phyloP scores from a whole-genome alignment of 2,113 vertebrate species.

The Rattus rattus region DNA sequence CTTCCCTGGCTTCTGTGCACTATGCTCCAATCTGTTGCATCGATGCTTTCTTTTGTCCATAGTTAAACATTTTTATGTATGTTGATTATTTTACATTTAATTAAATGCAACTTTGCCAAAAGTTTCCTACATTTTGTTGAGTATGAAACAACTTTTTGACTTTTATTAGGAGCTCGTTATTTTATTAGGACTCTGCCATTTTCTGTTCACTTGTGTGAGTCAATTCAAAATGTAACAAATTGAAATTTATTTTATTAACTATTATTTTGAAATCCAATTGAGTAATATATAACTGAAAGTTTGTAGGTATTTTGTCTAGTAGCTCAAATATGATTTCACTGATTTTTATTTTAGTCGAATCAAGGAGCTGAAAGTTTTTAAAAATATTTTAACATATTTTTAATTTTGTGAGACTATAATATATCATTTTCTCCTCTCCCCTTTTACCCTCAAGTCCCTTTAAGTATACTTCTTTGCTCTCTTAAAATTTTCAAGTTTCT shows the following conservation, averaged over 20 bases:
- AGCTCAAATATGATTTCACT: not conserved
- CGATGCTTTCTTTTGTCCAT: not conserved
- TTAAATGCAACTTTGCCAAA: not conserved
- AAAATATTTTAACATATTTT: not conserved
- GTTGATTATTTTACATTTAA: not conserved
- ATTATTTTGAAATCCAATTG: slow-evolving; percentile 2
- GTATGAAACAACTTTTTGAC: not conserved
- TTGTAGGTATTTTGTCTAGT: not conserved
- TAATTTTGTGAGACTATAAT: not conserved
- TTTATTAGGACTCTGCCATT: not conserved
- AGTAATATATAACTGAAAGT: not conserved
- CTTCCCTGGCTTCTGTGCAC: not conserved
- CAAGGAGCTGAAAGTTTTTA: not conserved
- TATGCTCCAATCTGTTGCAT: not conserved
- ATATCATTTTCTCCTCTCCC: not conserved
- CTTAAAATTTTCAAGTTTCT: not conserved
- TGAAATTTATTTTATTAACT: not conserved
- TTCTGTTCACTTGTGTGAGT: not conserved
- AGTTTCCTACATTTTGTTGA: not conserved
- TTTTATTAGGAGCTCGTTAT: not conserved
- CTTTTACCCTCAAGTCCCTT: not conserved
- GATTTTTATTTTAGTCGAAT: not conserved
- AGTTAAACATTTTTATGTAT: not conserved
- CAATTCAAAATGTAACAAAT: not conserved
- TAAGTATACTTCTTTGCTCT: not conserved